Conservation (phyloP, 2,888 invertebrate species). For the Xestia ashworthii region DNA sequence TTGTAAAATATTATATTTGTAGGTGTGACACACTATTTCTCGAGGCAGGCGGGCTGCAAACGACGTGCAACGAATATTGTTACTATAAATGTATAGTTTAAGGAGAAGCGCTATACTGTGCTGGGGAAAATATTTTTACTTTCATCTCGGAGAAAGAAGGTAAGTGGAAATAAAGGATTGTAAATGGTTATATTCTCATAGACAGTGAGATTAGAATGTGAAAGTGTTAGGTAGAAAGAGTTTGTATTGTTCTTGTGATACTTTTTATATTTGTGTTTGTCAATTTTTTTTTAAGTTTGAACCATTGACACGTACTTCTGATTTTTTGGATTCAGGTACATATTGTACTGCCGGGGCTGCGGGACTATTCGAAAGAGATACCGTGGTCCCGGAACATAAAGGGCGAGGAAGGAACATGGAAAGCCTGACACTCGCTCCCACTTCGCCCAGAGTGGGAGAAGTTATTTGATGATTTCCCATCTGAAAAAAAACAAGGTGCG, state of each 20-base stretch:
- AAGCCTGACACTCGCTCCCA: no score
- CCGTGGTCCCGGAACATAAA: no score
- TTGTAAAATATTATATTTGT: conserved; percentile 63
- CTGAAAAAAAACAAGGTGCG: no score
- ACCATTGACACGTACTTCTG: no score
- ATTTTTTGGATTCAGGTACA: no score
- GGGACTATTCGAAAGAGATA: no score
- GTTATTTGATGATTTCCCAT: no score
- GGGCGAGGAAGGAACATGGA: no score
- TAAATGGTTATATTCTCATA: conserved; percentile 19
- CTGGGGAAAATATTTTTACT: conserved; percentile 22
- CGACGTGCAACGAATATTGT: conserved; percentile 78
- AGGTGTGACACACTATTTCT: conserved; percentile 71
- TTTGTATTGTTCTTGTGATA: not conserved
- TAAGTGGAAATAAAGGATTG: conserved; percentile 24
- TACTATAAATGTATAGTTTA: conserved; percentile 71
- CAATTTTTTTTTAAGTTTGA: no score
- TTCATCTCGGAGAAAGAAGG: conserved; percentile 20
- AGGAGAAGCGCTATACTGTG: conserved; percentile 61
- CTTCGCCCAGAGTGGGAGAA: no score
- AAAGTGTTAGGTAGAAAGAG: not conserved
- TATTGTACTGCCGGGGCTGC: no score
- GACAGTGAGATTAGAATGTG: not conserved
- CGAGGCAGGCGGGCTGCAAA: conserved; percentile 71
- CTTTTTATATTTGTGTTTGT: not conserved